phyloP scores from a whole-genome alignment of 2,888 invertebrate genomes.

The Vannuccia rotundouncinata region DNA sequence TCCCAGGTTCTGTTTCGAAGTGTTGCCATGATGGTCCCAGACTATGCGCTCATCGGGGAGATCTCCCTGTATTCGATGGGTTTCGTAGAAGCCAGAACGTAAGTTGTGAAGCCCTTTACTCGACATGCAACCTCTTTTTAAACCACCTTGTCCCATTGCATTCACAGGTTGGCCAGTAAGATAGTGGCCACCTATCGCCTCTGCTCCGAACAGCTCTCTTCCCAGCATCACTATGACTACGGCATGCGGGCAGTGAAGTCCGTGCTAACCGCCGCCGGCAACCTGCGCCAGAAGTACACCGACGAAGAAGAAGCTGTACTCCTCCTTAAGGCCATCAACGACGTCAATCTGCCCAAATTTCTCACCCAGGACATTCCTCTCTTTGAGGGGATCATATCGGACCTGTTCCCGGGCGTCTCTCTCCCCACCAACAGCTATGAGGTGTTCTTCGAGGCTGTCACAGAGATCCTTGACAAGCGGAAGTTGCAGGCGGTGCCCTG shows the following conservation, averaged over 20 bases:
- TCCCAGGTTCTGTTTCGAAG: slow-evolving; percentile 57
- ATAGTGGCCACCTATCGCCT: slow-evolving; percentile 57
- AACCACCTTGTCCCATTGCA: too few species aligned
- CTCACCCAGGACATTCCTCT: slow-evolving; percentile 56
- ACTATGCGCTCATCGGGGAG: slow-evolving; percentile 58
- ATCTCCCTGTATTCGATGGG: slow-evolving; percentile 58
- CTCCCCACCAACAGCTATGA: slow-evolving; percentile 58
- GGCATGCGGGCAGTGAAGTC: slow-evolving; percentile 60
- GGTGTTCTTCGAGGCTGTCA: slow-evolving; percentile 51
- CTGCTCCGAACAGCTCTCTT: slow-evolving; percentile 57
- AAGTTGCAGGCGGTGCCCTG: slow-evolving; percentile 54
- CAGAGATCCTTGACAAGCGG: slow-evolving; percentile 52
- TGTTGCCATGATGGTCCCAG: slow-evolving; percentile 58
- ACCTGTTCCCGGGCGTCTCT: slow-evolving; percentile 57
- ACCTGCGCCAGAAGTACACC: slow-evolving; percentile 55
- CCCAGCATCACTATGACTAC: slow-evolving; percentile 58
- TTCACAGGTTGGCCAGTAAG: slow-evolving; percentile 56
- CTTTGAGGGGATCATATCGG: slow-evolving; percentile 57
- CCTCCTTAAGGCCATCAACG: slow-evolving; percentile 56
- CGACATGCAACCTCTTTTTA: too few species aligned
- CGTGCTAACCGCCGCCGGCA: slow-evolving; percentile 57
- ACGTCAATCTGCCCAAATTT: slow-evolving; percentile 57
- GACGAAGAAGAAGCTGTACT: slow-evolving; percentile 51
- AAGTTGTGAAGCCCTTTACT: too few species aligned
- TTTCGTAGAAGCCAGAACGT: slow-evolving; percentile 57